These are phyloP conservation scores for Cryptocheilus praepositus DNA, from an alignment of 2,888 invertebrate genomes.

Conservation along the genomic window DNA sequence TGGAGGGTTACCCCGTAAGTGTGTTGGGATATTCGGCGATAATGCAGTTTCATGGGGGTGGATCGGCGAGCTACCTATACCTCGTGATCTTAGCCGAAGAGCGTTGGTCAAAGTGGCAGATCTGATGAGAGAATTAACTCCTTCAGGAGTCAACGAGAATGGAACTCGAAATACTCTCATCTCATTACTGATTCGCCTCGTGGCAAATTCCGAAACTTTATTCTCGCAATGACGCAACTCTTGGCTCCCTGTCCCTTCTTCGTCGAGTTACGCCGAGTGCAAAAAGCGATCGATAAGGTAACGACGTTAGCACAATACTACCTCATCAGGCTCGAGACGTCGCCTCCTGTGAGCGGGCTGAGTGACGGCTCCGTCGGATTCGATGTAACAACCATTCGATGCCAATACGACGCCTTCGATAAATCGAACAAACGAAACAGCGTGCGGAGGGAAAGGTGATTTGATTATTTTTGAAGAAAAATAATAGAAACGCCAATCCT, in stretches of 20 bases:
- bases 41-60: slow-evolving; percentile 10
- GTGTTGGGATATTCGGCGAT: slow-evolving; percentile 2
- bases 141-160: background rate
- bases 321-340: slow-evolving; percentile 37
- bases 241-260: slow-evolving; percentile 9
- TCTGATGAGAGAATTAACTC: slow-evolving; percentile 1
- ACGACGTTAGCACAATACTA: slow-evolving; percentile 39
- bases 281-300: slow-evolving; percentile 36
- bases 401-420: slow-evolving; percentile 33
- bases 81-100: slow-evolving; percentile 1
- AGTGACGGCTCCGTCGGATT: slow-evolving; percentile 40
- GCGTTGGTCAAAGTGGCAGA: background rate
- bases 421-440: slow-evolving; percentile 27
- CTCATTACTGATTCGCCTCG: too few relatives aligned
- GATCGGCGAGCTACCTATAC: background rate
- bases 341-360: slow-evolving; percentile 35
- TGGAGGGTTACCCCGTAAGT: background rate
- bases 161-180: background rate
- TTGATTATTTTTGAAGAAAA: slow-evolving; percentile 29
- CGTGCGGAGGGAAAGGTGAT: slow-evolving; percentile 21
- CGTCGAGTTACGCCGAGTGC: slow-evolving; percentile 9
- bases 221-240: background rate
- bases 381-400: slow-evolving; percentile 39
- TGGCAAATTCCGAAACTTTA: too few relatives aligned
- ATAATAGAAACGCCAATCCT: too few relatives aligned